phyloP scores from a whole-genome alignment of 2,113 vertebrate genomes.

The Neogobius melanostomus region DNA sequence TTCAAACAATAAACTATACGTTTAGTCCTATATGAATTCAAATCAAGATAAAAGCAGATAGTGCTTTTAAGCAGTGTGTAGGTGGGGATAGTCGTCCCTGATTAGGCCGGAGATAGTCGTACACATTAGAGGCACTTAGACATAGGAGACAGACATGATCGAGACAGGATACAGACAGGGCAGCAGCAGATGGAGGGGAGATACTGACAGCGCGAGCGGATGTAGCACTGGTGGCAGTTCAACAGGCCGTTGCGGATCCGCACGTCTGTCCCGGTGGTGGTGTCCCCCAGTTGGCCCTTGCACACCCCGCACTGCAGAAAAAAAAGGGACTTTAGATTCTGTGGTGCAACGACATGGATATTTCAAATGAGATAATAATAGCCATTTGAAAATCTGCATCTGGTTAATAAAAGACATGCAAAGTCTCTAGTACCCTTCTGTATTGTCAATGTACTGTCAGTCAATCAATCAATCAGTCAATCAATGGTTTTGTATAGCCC shows the following conservation, averaged over 20 bases:
- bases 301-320: conserved; percentile 89
- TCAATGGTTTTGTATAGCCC: too few relatives aligned
- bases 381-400: too few relatives aligned
- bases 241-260: conserved; percentile 94
- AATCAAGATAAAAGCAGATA: not conserved
- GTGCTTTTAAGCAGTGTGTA: not conserved
- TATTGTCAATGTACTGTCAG: too few relatives aligned
- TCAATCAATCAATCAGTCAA: too few relatives aligned
- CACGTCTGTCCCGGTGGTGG: conserved; percentile 91
- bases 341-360: not conserved
- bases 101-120: not conserved
- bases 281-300: conserved; percentile 92
- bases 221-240: conserved; percentile 95
- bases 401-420: too few relatives aligned
- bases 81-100: not conserved
- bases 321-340: not conserved
- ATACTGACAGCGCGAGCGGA: conserved; percentile 91
- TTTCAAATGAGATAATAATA: not conserved
- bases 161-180: not conserved
- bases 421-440: too few relatives aligned
- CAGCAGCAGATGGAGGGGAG: not conserved
- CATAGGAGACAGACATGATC: not conserved
- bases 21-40: too few relatives aligned
- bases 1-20: too few relatives aligned
- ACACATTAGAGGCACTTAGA: not conserved